Base-by-base conservation (phyloP, 1,140 invertebrate species). In the Heliconius eleuchia region DNA sequence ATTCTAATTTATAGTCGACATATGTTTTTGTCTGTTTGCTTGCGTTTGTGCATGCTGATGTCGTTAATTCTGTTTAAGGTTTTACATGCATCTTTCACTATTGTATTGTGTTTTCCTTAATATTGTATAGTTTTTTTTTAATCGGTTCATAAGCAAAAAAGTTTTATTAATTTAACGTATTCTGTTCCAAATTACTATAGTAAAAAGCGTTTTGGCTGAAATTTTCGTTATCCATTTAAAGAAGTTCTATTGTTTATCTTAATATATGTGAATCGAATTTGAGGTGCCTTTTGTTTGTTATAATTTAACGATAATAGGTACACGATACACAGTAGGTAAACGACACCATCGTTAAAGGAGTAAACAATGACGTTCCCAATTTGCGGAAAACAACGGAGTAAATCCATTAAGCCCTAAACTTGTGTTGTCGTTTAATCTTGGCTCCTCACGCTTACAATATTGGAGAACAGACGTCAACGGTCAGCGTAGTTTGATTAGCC, bases 361-460 rank as follows among this genome's bases (percentile, higher is more conserved):
- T 30, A 70, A 70, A 71, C 60, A 76, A 70, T 76, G 74, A 55
- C 34, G 6, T 23, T 72, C 46, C 34, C 60, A 76, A 71, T 76
- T 76, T 76, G 57, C 13, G 60, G 60, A 70, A 71, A 52, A 37
- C 52, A 76, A 71, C 55, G 74, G 75, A 80, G 80, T 83, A 83
- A 85, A 85, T 85, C 84, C 79, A 86, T 87, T 86, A 85, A 81
- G 76, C 73, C 73, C 13, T 60, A 72, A 85, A 80, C 76, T 75
- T 75, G 66, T 83, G 81, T 74, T 83, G 74, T 71, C 76, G 27
- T 55, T 76, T 86, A 85, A 87, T 87, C 83, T 71, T 50, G 57
- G 57, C 60, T 76, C 74, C 60, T 82, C 52, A 77, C 82, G 76
- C 77, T 82, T 71, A 82, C 85, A 85, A 85, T 85, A 85, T 87